phyloP scores from a whole-genome alignment of 2,888 invertebrate genomes.

The Liodrosophila aerea region DNA sequence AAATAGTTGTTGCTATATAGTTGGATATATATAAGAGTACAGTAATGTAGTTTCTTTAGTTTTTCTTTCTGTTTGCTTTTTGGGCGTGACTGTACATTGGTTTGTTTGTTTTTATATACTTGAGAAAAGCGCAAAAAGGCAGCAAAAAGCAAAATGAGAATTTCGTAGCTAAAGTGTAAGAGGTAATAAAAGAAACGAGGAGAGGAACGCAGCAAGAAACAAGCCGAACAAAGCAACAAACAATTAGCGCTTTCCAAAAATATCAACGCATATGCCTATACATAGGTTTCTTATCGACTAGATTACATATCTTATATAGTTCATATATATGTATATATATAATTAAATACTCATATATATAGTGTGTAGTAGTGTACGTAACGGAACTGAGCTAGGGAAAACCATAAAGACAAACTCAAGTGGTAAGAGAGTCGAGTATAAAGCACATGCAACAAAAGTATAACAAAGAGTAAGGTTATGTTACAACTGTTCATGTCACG shows the following conservation, averaged over 20 bases:
- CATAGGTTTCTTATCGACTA: conserved; percentile 24
- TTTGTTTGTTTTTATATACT: background rate
- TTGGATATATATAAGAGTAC: conserved; percentile 22
- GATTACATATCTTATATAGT: conserved; percentile 17
- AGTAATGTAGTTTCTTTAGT: conserved; percentile 10
- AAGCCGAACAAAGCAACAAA: conserved; percentile 46
- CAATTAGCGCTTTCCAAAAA: conserved; percentile 34
- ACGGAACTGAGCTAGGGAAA: conserved; percentile 16
- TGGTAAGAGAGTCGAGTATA: conserved; percentile 33
- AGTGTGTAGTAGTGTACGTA: conserved; percentile 17
- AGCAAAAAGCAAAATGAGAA: background rate
- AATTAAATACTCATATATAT: conserved; percentile 5
- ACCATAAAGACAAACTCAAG: conserved; percentile 13
- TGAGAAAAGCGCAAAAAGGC: too few species aligned
- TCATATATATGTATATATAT: conserved; percentile 2
- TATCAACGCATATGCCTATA: conserved; percentile 23
- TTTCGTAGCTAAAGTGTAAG: background rate
- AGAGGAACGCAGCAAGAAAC: conserved; percentile 41
- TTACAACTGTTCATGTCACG: conserved; percentile 16
- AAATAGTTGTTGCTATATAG: conserved; percentile 44
- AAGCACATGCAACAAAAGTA: background rate
- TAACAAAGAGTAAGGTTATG: conserved; percentile 11
- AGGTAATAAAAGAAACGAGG: conserved; percentile 13
- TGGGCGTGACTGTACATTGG: conserved; percentile 48
- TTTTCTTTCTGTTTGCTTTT: conserved; percentile 11